Conservation (phyloP, 2,113 vertebrate species). For the Sinocyclocheilus rhinocerous region DNA sequence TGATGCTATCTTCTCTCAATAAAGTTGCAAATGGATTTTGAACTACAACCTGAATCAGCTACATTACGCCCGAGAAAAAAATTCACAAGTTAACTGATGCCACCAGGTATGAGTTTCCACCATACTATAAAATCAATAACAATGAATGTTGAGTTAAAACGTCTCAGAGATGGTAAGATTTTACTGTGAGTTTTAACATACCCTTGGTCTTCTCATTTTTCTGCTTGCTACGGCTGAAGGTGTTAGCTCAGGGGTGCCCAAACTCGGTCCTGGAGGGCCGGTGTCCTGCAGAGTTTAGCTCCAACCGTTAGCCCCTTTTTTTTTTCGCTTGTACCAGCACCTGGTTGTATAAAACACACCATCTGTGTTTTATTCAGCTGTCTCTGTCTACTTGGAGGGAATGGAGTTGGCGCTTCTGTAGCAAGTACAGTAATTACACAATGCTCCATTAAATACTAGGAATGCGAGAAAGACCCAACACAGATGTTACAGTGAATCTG, state of each 20-base stretch:
- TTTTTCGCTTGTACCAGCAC: constrained; percentile 38
- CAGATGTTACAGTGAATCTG: constrained; percentile 50
- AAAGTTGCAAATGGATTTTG: constrained; percentile 32
- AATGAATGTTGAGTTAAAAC: not conserved
- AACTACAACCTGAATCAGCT: constrained; percentile 28
- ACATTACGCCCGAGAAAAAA: not conserved
- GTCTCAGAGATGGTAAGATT: not conserved
- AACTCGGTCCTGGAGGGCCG: too few species aligned
- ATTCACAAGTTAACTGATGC: not conserved
- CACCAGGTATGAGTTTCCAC: not conserved
- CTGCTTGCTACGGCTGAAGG: not conserved
- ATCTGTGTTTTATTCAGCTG: constrained; percentile 59
- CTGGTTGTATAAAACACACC: constrained; percentile 49
- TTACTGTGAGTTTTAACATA: not conserved
- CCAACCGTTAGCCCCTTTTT: not conserved
- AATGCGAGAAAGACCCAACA: constrained; percentile 46
- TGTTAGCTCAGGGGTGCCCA: not conserved
- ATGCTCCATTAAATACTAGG: constrained; percentile 44
- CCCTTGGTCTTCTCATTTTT: not conserved
- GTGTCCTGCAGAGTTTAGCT: too few species aligned
- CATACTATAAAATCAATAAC: constrained; percentile 8
- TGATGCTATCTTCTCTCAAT: constrained; percentile 31
- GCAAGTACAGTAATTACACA: constrained; percentile 56
- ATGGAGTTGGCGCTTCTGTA: constrained; percentile 36
- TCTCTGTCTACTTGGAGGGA: not conserved